Evolutionary conservation across 2,113 vertebrate genomes (phyloP).

Genomic region (Ictidomys tridecemlineatus): DNA sequence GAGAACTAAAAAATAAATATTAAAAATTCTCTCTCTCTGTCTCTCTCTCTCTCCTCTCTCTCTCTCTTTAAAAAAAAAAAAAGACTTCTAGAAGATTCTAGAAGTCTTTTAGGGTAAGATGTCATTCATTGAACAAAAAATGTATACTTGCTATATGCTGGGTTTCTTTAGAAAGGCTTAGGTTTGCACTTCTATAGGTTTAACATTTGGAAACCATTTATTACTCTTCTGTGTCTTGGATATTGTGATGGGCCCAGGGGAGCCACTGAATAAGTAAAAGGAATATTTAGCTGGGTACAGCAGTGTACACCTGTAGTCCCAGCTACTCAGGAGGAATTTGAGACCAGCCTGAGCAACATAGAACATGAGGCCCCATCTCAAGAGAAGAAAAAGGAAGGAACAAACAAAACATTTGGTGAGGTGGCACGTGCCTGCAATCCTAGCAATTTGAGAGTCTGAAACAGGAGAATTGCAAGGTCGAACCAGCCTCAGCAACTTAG

Average conservation of each 20-base stretch:
- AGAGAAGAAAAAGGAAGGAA: not conserved
- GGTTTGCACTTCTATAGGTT: not conserved
- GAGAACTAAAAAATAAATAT: no score
- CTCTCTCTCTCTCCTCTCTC: no score
- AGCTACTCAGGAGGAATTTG: not conserved
- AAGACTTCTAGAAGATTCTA: conserved; percentile 8
- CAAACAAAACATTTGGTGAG: no score
- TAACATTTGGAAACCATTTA: conserved; percentile 1
- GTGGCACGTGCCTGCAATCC: not conserved
- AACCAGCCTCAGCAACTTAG: not conserved
- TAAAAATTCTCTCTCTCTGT: no score
- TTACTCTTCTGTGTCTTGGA: not conserved
- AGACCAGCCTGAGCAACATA: not conserved
- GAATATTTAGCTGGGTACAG: not conserved
- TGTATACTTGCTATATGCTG: not conserved
- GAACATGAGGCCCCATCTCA: not conserved
- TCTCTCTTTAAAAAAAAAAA: no score
- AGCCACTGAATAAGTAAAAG: not conserved
- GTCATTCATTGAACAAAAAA: conserved; percentile 19
- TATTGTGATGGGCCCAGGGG: not conserved
- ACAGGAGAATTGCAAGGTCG: not conserved
- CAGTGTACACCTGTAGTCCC: not conserved
- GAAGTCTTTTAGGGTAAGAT: conserved; percentile 24
- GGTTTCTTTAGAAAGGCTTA: not conserved
- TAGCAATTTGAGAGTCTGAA: not conserved